phyloP scores from a whole-genome alignment of 2,797 vertebrate genomes.

The Mormyrops boulengeri region DNA sequence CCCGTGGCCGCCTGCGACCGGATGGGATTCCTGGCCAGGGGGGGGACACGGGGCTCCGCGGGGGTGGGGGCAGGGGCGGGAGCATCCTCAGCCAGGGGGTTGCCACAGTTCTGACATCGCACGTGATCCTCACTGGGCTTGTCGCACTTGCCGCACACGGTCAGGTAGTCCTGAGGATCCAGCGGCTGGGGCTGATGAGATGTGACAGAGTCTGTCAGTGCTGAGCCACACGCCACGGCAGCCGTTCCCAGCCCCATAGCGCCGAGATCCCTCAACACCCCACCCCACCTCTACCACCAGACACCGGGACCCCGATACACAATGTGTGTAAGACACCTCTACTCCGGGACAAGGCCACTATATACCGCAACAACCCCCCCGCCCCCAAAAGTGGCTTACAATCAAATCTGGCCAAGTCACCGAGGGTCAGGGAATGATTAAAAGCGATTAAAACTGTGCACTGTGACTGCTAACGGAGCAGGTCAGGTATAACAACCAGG shows the following conservation, averaged over 20 bases:
- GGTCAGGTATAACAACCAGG: not conserved
- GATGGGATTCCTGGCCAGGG: conserved; percentile 71
- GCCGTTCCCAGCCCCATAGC: not conserved
- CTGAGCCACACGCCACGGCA: not conserved
- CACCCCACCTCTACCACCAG: not conserved
- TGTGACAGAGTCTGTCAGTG: not conserved
- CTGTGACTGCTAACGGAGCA: not conserved
- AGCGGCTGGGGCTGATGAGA: conserved; percentile 48
- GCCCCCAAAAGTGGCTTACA: not conserved
- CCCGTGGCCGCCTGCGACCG: conserved; percentile 64
- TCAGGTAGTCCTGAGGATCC: conserved; percentile 54
- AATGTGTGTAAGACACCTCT: not conserved
- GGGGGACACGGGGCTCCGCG: conserved; percentile 52
- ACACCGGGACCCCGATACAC: not conserved
- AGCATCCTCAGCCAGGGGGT: conserved; percentile 50
- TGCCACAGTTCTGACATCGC: conserved; percentile 70
- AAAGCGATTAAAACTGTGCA: not conserved
- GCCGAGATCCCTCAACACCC: not conserved
- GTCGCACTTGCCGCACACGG: conserved; percentile 67
- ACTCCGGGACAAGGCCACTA: not conserved
- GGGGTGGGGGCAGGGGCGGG: conserved; percentile 59
- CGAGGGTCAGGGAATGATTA: not conserved
- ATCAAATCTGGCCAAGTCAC: not conserved
- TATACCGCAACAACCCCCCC: not conserved
- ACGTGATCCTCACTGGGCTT: conserved; percentile 64